Evolutionary conservation across 1,140 invertebrate species (phyloP), one percentile per base, ranked within the genome.

Genomic region (Calycopis cecrops): DNA sequence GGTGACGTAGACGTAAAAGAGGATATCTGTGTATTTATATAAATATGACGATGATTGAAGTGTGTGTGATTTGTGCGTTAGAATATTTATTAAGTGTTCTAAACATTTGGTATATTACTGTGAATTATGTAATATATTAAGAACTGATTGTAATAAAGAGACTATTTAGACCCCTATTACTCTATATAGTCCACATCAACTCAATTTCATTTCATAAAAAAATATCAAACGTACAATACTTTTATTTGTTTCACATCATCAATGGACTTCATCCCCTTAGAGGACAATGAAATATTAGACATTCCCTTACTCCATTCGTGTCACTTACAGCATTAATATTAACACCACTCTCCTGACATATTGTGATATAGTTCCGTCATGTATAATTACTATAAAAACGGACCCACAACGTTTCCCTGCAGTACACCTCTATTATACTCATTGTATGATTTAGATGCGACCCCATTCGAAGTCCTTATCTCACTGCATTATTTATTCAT

Each of bases 401-500:
- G 68, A 57, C 69, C 71, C 72, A 73, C 59, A 57, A 55, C 40
- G 69, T 61, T 59, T 78, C 70, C 73, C 73, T 73, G 72, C 40
- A 68, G 59, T 52, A 76, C 65, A 66, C 71, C 71, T 74, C 71
- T 70, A 60, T 76, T 79, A 76, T 79, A 55, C 74, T 40, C 60
- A 73, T 85, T 84, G 80, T 84, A 65, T 65, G 62, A 69, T 75
- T 70, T 64, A 76, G 67, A 70, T 73, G 62, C 63, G 73, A 76
- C 78, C 76, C 73, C 65, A 64, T 61, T 64, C 59, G 57, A 59
- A 57, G 67, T 63, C 77, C 73, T 80, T 79, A 83, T 85, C 79
- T 82, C 65, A 76, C 64, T 73, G 56, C 65, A 79, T 82, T 78
- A 83, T 85, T 85, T 84, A 84, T 85, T 85, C 77, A 84, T 81